phyloP scores from a whole-genome alignment of 2,113 vertebrate species.

The Aplodontia rufa region DNA sequence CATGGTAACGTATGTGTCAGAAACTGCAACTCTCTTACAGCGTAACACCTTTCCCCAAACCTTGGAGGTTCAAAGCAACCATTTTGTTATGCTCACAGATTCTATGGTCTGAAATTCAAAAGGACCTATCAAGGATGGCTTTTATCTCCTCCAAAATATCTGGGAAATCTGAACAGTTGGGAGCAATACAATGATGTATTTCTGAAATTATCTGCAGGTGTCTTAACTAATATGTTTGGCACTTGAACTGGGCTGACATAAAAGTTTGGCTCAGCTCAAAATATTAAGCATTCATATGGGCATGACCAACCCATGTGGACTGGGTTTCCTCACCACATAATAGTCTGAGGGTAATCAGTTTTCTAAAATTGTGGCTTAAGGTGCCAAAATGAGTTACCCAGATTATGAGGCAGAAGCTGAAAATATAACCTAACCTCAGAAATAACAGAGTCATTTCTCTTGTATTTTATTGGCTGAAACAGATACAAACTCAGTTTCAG shows the following conservation, averaged over 20 bases:
- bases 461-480: background rate
- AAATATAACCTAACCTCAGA: background rate
- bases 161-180: background rate
- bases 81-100: background rate
- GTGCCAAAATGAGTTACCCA: background rate
- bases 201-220: background rate
- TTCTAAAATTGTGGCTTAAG: background rate
- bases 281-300: background rate
- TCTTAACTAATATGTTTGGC: background rate
- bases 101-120: background rate
- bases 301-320: background rate
- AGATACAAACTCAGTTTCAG: background rate
- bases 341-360: background rate
- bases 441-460: background rate
- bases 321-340: background rate
- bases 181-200: background rate
- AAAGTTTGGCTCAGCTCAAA: constrained; percentile 4
- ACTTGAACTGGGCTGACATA: background rate
- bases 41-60: background rate
- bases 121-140: background rate
- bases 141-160: background rate
- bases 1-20: background rate
- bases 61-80: background rate
- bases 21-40: background rate
- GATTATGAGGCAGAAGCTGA: background rate